Base-by-base conservation (phyloP, 2,797 vertebrate species). In the Rousettus madagascariensis region DNA sequence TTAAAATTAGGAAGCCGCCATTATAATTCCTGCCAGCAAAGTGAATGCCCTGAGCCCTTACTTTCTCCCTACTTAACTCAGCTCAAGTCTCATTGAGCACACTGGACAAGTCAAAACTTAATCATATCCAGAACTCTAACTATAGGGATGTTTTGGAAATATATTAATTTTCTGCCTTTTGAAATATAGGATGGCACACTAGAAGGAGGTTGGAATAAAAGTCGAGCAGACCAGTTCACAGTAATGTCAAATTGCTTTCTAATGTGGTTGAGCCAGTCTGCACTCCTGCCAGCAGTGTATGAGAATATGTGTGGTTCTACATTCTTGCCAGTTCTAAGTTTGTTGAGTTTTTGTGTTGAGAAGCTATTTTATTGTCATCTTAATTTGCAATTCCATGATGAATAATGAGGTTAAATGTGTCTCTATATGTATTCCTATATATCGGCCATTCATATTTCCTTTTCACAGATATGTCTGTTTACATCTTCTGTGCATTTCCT, bases 1-100 rank as follows among this genome's bases (percentile, higher is more conserved):
- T 95, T 84, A 68, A 89, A 95, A 79, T 46, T 24, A 53, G 82
- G 71, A 96, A 74, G 51, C 68, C 90, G 80, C 80, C 51, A 65
- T 86, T 77, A 33, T 20, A 80, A 65, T 93, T 61, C 38, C 57
- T 69, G 22, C 55, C 83, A 89, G 43, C 33, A 8, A 85, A 78
- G 87, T 4, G 1, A 82, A 68, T 20, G 49, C 43, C 8, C 43
- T 28, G 11, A 36, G 41, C 17, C 19, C 19, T 26, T 90, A 36
- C 17, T 55, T 6, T 49, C 41, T 61, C 15, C 51, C 55, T 38
- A 8, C 19, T 71, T 41, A 57, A 78, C 6, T 77, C 53, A 51
- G 87, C 30, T 77, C 78, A 51, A 33, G 26, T 65, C 77, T 91
- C 69, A 57, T n/a, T 61, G 65, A 59, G 8, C 0, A 0, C 71